Evolutionary conservation across 2,888 invertebrate genomes (phyloP), one percentile per base, ranked within the genome.

Genomic region (Chymomyza amoena): DNA sequence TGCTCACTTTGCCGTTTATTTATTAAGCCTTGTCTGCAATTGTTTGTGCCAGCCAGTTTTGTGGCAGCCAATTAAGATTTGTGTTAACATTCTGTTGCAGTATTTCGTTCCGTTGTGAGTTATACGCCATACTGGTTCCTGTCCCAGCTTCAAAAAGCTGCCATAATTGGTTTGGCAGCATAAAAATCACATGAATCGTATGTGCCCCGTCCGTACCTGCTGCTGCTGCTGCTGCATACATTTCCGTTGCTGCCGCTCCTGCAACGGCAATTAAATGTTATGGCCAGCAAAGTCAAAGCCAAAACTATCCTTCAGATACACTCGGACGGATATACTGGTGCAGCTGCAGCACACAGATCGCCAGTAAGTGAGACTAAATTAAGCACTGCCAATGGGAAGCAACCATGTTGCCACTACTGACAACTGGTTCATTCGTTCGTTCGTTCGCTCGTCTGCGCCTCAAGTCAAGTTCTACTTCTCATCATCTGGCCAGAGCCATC

Each of bases 101-200:
- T n/a, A 16, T 32, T 20, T 52, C 63, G 63, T 52, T 63, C 63
- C 63, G 63, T 52, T 45, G 61, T 65, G 39, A 62, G 7, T 45
- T 45, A 45, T 13, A 13, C 39, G 13, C 4, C 4, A 3, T 45
- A 45, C 39, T 45, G 39, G 39, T 45, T 45, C 39, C 39, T 45
- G 39, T 45, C 13, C 13, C 13, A 13, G 39, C 39, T 70, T 39
- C 61, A 51, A 74, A 76, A 75, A 70, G 75, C 71, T 68, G 75
- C 72, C 73, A 84, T 82, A 82, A 86, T 82, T 82, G 82, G 87
- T 82, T 75, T 72, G 87, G 70, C 72, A 73, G 83, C 88, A 88
- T 84, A 80, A 84, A 88, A 86, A 84, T 84, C 88, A 86, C 88
- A 83, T 88, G 88, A 86, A 83, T 85, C 79, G 80, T 20, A 69